Evolutionary conservation across 2,797 vertebrate species (phyloP).

Genomic region (Hydrocynus forskahlii): DNA sequence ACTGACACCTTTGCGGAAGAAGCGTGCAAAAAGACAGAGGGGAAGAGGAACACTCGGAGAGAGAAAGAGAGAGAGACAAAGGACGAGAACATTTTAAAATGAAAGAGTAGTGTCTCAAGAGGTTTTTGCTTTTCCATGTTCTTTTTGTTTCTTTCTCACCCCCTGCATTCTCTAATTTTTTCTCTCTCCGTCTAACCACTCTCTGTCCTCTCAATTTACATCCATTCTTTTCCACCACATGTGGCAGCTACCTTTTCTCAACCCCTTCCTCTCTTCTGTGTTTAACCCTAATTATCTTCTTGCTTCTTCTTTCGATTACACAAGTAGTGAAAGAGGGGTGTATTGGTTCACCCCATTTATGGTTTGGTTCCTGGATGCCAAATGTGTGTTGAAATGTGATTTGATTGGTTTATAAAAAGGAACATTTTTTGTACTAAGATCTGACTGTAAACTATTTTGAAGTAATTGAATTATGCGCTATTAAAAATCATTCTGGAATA

Average conservation of each 20-base stretch:
- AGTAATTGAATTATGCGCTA: too few relatives aligned
- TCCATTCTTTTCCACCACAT: not conserved
- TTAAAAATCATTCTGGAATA: too few relatives aligned
- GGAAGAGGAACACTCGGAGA: not conserved
- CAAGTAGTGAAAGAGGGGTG: too few relatives aligned
- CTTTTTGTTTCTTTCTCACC: not conserved
- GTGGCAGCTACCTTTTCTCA: not conserved
- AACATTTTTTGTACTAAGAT: too few relatives aligned
- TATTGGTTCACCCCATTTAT: too few relatives aligned
- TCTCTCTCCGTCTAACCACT: not conserved
- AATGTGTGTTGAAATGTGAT: too few relatives aligned
- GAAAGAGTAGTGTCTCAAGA: not conserved
- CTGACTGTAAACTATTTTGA: too few relatives aligned
- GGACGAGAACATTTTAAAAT: constrained; percentile 7
- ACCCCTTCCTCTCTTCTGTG: not conserved
- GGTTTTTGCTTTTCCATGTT: not conserved
- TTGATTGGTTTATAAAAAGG: too few relatives aligned
- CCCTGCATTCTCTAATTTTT: not conserved
- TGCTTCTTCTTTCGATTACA: too few relatives aligned
- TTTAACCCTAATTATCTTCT: too few relatives aligned
- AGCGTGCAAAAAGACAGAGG: constrained; percentile 4
- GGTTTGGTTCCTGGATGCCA: too few relatives aligned
- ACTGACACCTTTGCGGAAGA: constrained; percentile 43
- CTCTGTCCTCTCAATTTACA: constrained; percentile 9
- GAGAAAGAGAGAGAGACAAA: not conserved